Conservation (phyloP, 2,888 invertebrate species). For the Lampropteryx suffumata region DNA sequence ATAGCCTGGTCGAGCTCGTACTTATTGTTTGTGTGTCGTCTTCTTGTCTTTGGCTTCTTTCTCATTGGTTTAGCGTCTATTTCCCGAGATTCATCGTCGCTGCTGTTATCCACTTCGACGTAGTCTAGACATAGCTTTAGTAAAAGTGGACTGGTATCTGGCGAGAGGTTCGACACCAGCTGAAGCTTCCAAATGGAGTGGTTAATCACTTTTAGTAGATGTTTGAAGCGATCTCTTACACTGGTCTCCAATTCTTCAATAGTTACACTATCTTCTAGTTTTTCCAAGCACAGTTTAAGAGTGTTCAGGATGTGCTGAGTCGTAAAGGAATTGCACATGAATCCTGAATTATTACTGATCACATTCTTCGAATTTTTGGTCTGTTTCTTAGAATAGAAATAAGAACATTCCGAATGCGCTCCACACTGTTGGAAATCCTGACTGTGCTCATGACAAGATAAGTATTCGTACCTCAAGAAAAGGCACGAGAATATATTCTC, state of each 20-base stretch:
- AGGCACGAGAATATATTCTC: constrained; percentile 89
- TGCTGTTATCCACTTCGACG: constrained; percentile 73
- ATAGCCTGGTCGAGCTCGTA: constrained; percentile 65
- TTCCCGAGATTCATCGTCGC: constrained; percentile 72
- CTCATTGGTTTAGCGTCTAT: constrained; percentile 56
- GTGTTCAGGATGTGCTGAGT: constrained; percentile 83
- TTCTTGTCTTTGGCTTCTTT: constrained; percentile 66
- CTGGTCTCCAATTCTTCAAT: constrained; percentile 52
- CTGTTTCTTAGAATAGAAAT: constrained; percentile 75
- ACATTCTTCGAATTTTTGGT: constrained; percentile 49
- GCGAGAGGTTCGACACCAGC: constrained; percentile 83
- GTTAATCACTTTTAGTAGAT: constrained; percentile 77
- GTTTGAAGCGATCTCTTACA: constrained; percentile 54
- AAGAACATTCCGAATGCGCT: constrained; percentile 75
- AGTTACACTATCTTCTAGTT: constrained; percentile 61
- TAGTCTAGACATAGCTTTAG: constrained; percentile 72
- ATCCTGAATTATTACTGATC: constrained; percentile 66
- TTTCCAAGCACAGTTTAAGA: constrained; percentile 80
- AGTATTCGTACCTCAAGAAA: constrained; percentile 85
- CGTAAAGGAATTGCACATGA: constrained; percentile 83
- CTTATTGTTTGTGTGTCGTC: constrained; percentile 62
- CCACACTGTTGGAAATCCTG: constrained; percentile 68
- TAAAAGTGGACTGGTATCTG: constrained; percentile 68
- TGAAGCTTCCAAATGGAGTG: constrained; percentile 89
- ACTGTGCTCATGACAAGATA: constrained; percentile 78